Evolutionary conservation across 1,140 invertebrate genomes (phyloP).

Genomic region (Orchestia grillus): DNA sequence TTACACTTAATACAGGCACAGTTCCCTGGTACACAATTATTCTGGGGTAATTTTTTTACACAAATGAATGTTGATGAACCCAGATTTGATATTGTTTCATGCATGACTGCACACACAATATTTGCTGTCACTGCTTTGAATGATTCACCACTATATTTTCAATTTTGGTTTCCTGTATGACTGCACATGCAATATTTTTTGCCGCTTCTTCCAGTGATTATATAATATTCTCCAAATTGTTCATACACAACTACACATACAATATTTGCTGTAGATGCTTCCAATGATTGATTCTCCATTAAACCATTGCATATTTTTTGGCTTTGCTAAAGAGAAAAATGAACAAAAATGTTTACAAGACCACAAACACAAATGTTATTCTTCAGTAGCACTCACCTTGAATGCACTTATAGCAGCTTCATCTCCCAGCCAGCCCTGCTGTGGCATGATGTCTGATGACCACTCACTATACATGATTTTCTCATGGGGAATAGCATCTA

Average conservation of each 20-base stretch:
- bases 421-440: conserved; percentile 67
- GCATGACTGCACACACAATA: background rate
- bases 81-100: background rate
- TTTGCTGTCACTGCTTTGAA: background rate
- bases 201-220: background rate
- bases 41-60: background rate
- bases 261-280: background rate
- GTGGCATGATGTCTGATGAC: conserved; percentile 67
- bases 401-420: conserved; percentile 67
- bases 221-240: background rate
- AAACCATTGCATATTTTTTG: background rate
- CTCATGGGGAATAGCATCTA: background rate
- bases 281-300: background rate
- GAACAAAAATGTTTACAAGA: background rate
- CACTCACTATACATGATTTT: conserved; percentile 66
- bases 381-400: conserved; percentile 59
- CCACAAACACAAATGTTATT: background rate
- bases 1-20: background rate
- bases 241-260: background rate
- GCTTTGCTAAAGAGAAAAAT: background rate
- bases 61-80: background rate
- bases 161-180: background rate
- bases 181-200: background rate
- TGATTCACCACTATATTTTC: background rate
- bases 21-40: background rate